Base-by-base conservation (phyloP, 2,888 invertebrate species). In the Apotomis betuletana region DNA sequence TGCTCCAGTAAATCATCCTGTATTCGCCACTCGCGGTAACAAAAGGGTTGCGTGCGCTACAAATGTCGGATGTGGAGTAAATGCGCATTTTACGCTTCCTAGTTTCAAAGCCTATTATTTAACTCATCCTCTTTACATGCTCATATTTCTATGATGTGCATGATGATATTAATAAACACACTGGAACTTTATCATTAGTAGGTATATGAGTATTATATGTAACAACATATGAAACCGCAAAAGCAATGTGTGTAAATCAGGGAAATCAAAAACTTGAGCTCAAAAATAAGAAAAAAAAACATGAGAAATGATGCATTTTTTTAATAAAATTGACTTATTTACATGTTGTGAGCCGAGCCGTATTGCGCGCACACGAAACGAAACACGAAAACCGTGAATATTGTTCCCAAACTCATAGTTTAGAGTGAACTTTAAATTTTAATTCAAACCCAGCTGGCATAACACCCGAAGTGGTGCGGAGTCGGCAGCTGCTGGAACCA, bases 401-500 rank as follows among this genome's bases (percentile, higher is more conserved):
- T 6, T 12, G 46, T 65, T n/a, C 65, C 57, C n/a, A 46, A 65
- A 65, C 38, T 36, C 51, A 44, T 46, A 65, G 65, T 65, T 64
- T 46, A 69, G 46, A 46, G n/a, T 27, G 3, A 65, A 65, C 51
- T 46, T 60, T 64, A 69, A 52, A 51, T 59, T 73, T 65, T 55
- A 64, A 65, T 65, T 67, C 15, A 57, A 70, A 41, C 63, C 38
- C 64, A 69, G 64, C 69, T 55, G 73, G 64, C 65, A 64, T 44
- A 63, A 59, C 63, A 68, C 55, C 64, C 49, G n/a, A 15, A 65
- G 55, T 65, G 38, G 69, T 51, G 41, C 51, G 67, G 57, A 41
- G 41, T n/a, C 65, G 44, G 79, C 81, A 81, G 79, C 78, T 76
- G 80, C 76, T 8, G 51, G 36, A 64, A 74, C 81, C 83, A 79